phyloP scores from a whole-genome alignment of 2,113 vertebrate genomes.

The Climacteris rufus region DNA sequence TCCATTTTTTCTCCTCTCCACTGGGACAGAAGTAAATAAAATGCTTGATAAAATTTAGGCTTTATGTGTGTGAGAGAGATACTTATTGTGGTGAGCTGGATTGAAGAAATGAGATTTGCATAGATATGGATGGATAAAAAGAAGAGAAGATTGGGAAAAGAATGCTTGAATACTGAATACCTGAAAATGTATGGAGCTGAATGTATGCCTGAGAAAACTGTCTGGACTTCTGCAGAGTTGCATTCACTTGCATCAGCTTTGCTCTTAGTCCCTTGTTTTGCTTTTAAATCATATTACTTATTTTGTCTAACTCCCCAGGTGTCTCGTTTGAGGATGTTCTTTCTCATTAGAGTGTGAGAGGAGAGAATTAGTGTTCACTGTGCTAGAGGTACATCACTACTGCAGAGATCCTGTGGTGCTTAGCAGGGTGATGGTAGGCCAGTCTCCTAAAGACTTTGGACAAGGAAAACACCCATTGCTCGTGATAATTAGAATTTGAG shows the following conservation, averaged over 20 bases:
- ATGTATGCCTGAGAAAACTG: not conserved
- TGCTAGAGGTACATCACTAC: not conserved
- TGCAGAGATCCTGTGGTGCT: not conserved
- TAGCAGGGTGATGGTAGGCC: not conserved
- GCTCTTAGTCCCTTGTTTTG: not conserved
- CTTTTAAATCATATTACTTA: not conserved
- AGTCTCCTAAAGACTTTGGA: not conserved
- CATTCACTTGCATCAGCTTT: not conserved
- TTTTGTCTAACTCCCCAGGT: not conserved
- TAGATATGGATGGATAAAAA: constrained; percentile 55
- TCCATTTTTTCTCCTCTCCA: not conserved
- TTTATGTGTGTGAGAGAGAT: constrained; percentile 40
- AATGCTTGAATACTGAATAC: constrained; percentile 35
- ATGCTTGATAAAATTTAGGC: constrained; percentile 61
- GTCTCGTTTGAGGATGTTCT: not conserved
- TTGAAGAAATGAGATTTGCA: constrained; percentile 63
- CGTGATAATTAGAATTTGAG: not conserved
- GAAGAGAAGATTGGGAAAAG: constrained; percentile 29
- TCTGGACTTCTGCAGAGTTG: not conserved
- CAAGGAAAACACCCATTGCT: not conserved
- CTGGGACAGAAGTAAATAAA: constrained; percentile 60
- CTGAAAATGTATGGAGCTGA: not conserved
- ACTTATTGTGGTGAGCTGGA: constrained; percentile 46
- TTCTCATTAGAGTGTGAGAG: not conserved
- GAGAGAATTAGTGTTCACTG: not conserved